A percentile compares a stretch with the other conserved stretches of the same genome.
Evolutionary conservation across 2,113 vertebrate species (phyloP).

Genomic region (Pelusios castaneus): DNA sequence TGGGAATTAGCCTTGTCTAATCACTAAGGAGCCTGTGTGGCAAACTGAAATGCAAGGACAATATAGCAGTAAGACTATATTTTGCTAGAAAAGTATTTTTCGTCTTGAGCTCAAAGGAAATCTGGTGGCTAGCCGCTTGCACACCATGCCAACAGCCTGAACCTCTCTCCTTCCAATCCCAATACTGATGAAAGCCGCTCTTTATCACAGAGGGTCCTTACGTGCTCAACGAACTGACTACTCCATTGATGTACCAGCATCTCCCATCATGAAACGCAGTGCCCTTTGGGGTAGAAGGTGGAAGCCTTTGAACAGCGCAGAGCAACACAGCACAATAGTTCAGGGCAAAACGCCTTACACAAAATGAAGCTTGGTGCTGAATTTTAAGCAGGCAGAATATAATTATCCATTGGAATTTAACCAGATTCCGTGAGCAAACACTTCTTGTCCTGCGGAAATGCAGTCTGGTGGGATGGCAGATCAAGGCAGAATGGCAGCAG

Average conservation of each 20-base stretch:
- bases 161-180: neutral
- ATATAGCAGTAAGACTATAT: neutral
- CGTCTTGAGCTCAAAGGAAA: neutral
- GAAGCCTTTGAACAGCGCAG: neutral
- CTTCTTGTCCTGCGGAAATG: neutral
- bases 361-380: conserved; percentile 5
- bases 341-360: neutral
- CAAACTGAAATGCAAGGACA: conserved; percentile 13
- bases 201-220: conserved; percentile 21
- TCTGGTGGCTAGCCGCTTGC: neutral
- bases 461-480: neutral
- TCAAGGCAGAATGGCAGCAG: neutral
- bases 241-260: conserved; percentile 28
- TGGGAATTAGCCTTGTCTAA: neutral
- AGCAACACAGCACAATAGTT: neutral
- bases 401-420: neutral
- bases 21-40: neutral
- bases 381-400: neutral
- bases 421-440: neutral
- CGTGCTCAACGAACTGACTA: conserved; percentile 26
- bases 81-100: neutral
- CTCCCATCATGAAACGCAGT: neutral
- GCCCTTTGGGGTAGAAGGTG: neutral
- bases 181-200: neutral
- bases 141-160: neutral